These are phyloP conservation scores for Neodiprion pinetum DNA, from an alignment of 1,140 invertebrate species.

Conservation along the genomic window DNA sequence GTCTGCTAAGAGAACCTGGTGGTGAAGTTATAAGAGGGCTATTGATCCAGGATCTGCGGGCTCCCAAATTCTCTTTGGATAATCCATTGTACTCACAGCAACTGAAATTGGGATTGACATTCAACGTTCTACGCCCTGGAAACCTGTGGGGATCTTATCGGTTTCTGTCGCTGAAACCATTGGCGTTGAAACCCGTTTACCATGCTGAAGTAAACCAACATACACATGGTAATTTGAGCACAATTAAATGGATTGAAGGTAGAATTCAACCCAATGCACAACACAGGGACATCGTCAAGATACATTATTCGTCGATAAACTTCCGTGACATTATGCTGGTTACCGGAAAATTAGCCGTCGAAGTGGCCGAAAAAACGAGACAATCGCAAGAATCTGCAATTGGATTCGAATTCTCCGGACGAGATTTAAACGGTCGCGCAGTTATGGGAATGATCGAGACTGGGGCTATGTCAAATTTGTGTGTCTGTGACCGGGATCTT, in stretches of 20 bases:
- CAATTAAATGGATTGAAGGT: slow-evolving; percentile 66
- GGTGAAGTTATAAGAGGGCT: slow-evolving; percentile 35
- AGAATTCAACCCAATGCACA: slow-evolving; percentile 28
- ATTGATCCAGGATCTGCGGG: slow-evolving; percentile 31
- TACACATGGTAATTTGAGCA: slow-evolving; percentile 70
- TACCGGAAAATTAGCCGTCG: not conserved
- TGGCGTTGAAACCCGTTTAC: slow-evolving; percentile 30
- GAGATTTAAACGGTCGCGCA: slow-evolving; percentile 32
- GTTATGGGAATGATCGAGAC: slow-evolving; percentile 45
- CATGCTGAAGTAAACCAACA: slow-evolving; percentile 69
- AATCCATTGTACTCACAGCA: slow-evolving; percentile 33
- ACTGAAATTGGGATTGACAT: slow-evolving; percentile 60
- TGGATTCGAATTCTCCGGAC: slow-evolving; percentile 54
- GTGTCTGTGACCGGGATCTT: slow-evolving; percentile 59
- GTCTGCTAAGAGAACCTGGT: slow-evolving; percentile 46
- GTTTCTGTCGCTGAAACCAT: slow-evolving; percentile 41
- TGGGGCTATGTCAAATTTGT: slow-evolving; percentile 36
- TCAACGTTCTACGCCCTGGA: slow-evolving; percentile 39
- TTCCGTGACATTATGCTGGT: not conserved
- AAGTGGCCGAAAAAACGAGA: not conserved
- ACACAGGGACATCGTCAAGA: slow-evolving; percentile 8
- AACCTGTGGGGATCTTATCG: slow-evolving; percentile 61
- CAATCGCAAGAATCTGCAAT: not conserved
- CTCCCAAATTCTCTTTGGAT: slow-evolving; percentile 30
- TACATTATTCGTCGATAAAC: not conserved